Evolutionary conservation across 2,888 invertebrate genomes (phyloP).

Genomic region (Caenorhabditis sp.): DNA sequence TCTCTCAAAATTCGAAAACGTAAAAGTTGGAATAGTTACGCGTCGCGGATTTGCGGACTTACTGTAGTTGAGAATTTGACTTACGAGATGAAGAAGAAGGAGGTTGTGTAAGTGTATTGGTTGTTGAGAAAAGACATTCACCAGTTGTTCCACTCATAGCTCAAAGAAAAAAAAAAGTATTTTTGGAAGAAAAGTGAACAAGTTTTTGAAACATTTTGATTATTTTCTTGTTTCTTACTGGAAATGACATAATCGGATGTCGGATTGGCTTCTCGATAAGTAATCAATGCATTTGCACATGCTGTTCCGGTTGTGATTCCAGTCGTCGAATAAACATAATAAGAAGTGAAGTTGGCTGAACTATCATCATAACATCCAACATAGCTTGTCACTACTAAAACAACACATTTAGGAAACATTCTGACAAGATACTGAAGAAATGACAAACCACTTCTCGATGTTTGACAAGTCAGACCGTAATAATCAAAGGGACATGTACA

Average conservation of each 20-base stretch:
- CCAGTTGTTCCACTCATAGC: conserved; percentile 36
- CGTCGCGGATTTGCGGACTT: too few species aligned
- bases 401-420: neutral
- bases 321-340: conserved; percentile 28
- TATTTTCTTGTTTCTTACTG: conserved; percentile 11
- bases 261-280: conserved; percentile 29
- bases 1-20: too few species aligned
- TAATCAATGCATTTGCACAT: conserved; percentile 26
- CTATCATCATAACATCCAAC: conserved; percentile 38
- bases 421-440: too few species aligned
- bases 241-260: conserved; percentile 29
- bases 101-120: conserved; percentile 23
- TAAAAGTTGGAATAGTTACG: too few species aligned
- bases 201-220: too few species aligned
- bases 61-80: too few species aligned
- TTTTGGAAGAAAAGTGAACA: too few species aligned
- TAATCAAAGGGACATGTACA: conserved; percentile 37
- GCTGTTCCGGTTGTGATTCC: conserved; percentile 27
- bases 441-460: conserved; percentile 11
- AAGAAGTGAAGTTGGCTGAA: conserved; percentile 22
- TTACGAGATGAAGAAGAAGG: conserved; percentile 1
- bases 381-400: conserved; percentile 17
- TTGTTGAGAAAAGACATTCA: conserved; percentile 28
- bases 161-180: conserved; percentile 6
- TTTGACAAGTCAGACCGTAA: conserved; percentile 29